phyloP scores from a whole-genome alignment of 2,888 invertebrate genomes.

The Cephus pulcher region DNA sequence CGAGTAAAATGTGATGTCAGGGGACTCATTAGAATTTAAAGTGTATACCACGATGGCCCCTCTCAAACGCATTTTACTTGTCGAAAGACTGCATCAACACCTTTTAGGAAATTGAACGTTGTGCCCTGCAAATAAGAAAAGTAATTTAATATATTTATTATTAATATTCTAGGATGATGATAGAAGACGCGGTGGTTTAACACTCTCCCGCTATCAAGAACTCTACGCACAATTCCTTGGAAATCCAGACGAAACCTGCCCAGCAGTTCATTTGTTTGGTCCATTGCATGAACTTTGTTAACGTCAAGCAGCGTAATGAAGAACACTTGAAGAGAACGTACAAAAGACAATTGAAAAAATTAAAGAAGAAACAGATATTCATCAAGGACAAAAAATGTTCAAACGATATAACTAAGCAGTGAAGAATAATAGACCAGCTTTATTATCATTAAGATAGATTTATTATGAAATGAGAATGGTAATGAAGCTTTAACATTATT shows the following conservation, averaged over 20 bases:
- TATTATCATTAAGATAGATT: background rate
- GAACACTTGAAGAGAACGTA: background rate
- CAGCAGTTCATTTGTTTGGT: conserved; percentile 83
- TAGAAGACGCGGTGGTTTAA: conserved; percentile 81
- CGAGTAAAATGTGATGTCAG: background rate
- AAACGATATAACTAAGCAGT: background rate
- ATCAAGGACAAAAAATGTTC: background rate
- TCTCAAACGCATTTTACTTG: background rate
- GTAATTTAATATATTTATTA: conserved; percentile 13
- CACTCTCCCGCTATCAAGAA: conserved; percentile 83
- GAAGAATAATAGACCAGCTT: background rate
- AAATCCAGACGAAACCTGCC: conserved; percentile 78
- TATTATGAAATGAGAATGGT: background rate
- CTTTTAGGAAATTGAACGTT: background rate
- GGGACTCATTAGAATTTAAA: background rate
- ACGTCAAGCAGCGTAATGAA: conserved; percentile 20
- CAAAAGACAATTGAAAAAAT: background rate
- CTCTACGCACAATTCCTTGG: conserved; percentile 86
- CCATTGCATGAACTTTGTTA: conserved; percentile 73
- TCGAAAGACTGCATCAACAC: background rate
- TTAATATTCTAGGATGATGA: conserved; percentile 77
- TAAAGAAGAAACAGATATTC: background rate
- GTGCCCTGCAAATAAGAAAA: background rate
- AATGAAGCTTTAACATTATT: no score
- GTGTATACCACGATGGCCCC: background rate